phyloP scores from a whole-genome alignment of 2,888 invertebrate genomes.

The Hipparchia sbordonii region DNA sequence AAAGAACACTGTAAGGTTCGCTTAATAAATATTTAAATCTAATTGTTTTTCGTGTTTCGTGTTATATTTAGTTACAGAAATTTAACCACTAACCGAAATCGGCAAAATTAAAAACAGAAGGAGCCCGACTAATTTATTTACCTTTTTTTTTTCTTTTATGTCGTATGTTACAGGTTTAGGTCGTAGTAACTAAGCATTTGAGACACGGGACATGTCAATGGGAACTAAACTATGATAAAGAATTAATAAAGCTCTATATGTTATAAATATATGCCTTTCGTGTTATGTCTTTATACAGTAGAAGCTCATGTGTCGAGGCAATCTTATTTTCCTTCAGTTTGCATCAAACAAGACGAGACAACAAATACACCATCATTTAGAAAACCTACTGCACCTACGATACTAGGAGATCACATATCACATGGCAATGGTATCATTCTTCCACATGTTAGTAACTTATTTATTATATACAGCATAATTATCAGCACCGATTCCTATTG shows the following conservation, averaged over 20 bases:
- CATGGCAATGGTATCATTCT: background rate
- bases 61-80: background rate
- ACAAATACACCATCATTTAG: slow-evolving; percentile 4
- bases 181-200: background rate
- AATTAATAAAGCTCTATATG: background rate
- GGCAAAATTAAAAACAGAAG: background rate
- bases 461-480: background rate
- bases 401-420: background rate
- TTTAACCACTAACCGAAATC: background rate
- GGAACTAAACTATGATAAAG: background rate
- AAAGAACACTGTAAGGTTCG: background rate
- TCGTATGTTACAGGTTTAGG: slow-evolving; percentile 1
- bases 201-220: background rate
- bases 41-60: slow-evolving; percentile 1
- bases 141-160: background rate
- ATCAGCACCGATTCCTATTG: background rate
- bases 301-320: background rate
- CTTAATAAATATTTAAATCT: background rate
- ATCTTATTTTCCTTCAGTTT: background rate
- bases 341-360: background rate
- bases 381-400: background rate
- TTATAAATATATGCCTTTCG: background rate
- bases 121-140: background rate
- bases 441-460: background rate
- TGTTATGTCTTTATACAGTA: background rate